A percentile compares a stretch with the other conserved stretches of the same genome.
These are phyloP conservation scores for Agrilus planipennis DNA, from an alignment of 1,140 invertebrate species.

Conservation along the genomic window DNA sequence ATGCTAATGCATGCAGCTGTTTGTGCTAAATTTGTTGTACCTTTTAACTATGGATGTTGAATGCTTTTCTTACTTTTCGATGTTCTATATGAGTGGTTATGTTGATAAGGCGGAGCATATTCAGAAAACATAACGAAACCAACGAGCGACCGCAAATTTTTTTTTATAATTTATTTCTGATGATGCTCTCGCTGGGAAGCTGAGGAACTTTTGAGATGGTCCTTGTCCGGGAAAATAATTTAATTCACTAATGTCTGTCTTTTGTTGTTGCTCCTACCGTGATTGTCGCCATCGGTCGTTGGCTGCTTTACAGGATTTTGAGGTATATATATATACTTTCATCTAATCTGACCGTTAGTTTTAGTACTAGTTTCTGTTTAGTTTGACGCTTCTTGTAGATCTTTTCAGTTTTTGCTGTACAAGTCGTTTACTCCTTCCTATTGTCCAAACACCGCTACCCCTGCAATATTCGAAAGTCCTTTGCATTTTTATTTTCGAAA, in stretches of 20 bases:
- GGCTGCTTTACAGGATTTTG: constrained; percentile 53
- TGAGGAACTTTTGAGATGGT: constrained; percentile 96
- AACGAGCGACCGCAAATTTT: not conserved
- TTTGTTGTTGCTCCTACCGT: constrained; percentile 26
- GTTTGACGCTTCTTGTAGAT: constrained; percentile 43
- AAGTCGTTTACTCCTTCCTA: too few relatives aligned
- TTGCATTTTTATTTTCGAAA: constrained; percentile 5
- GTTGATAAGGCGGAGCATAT: constrained; percentile 11
- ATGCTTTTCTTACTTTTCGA: constrained; percentile 13
- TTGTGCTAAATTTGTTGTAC: constrained; percentile 23
- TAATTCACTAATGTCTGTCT: constrained; percentile 25
- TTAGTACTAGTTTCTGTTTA: constrained; percentile 39
- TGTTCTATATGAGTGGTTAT: constrained; percentile 29
- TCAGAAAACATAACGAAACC: not conserved
- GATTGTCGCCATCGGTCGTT: constrained; percentile 36
- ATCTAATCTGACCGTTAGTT: constrained; percentile 33
- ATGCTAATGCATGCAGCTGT: constrained; percentile 23
- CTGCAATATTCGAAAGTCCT: too few relatives aligned
- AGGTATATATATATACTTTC: constrained; percentile 47
- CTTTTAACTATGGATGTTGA: constrained; percentile 15
- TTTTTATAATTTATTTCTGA: constrained; percentile 4
- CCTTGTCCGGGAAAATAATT: constrained; percentile 46
- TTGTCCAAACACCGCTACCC: too few relatives aligned
- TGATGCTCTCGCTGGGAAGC: constrained; percentile 29
- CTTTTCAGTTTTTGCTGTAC: constrained; percentile 15